phyloP scores from a whole-genome alignment of 1,140 invertebrate genomes.

The Hyphantria cunea region DNA sequence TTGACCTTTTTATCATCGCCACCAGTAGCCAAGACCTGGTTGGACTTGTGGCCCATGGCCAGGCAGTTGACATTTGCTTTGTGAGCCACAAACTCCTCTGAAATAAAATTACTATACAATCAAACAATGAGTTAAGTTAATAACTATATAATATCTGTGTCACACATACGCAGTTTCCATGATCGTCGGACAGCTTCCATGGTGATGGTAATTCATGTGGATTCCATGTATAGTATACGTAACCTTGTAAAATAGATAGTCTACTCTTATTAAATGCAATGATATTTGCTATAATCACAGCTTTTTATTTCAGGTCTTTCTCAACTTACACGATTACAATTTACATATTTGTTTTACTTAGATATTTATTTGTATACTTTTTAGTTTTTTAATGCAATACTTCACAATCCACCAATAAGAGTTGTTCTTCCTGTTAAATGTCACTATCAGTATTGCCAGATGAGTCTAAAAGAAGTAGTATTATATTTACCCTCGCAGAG shows the following conservation, averaged over 20 bases:
- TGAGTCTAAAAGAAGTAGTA: too few species aligned
- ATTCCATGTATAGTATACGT: constrained; percentile 50
- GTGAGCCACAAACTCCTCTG: constrained; percentile 96
- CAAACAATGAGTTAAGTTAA: background rate
- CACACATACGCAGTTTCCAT: constrained; percentile 79
- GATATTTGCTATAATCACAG: too few species aligned
- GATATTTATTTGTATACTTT: too few species aligned
- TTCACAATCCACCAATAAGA: too few species aligned
- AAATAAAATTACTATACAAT: constrained; percentile 47
- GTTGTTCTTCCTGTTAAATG: too few species aligned
- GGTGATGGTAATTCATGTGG: constrained; percentile 44
- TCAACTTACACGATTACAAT: too few species aligned
- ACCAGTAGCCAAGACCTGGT: constrained; percentile 94
- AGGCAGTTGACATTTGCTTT: constrained; percentile 94
- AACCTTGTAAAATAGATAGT: constrained; percentile 45
- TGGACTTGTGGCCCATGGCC: constrained; percentile 92
- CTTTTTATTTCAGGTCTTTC: too few species aligned
- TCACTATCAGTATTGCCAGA: too few species aligned
- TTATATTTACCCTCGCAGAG: too few species aligned
- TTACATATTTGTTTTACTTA: too few species aligned
- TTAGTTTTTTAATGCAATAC: too few species aligned
- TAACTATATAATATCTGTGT: background rate
- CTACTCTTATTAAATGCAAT: too few species aligned
- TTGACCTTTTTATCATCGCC: constrained; percentile 99
- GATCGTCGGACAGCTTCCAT: constrained; percentile 73